Evolutionary conservation across 2,113 vertebrate genomes (phyloP).

Genomic region (Blennius ocellaris): DNA sequence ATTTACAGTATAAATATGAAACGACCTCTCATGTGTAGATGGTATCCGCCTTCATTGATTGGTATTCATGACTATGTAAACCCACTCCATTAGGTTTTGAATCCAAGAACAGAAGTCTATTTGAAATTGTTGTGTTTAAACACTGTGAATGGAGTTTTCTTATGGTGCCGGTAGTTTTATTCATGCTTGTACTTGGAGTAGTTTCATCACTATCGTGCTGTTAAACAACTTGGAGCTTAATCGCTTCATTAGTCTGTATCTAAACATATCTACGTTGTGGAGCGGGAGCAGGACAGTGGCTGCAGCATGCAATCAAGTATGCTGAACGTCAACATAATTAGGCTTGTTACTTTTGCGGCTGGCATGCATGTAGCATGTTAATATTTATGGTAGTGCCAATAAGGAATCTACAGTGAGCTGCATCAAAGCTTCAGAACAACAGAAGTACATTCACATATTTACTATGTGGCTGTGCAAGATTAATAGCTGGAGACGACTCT

Average conservation of each 20-base stretch:
- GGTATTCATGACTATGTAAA: constrained; percentile 10
- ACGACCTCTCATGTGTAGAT: too few species aligned
- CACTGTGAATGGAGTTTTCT: neutral
- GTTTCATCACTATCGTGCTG: constrained; percentile 20
- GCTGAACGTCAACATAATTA: constrained; percentile 54
- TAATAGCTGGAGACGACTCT: constrained; percentile 9
- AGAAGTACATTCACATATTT: constrained; percentile 1
- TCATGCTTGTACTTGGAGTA: neutral
- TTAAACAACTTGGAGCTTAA: constrained; percentile 26
- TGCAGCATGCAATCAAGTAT: constrained; percentile 29
- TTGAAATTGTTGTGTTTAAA: constrained; percentile 13
- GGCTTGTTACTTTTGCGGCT: constrained; percentile 27
- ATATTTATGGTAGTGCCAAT: constrained; percentile 14
- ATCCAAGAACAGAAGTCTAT: constrained; percentile 17
- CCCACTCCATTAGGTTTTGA: constrained; percentile 15
- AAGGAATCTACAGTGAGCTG: constrained; percentile 13
- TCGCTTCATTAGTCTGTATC: constrained; percentile 43
- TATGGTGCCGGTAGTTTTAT: too few species aligned
- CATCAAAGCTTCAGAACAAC: constrained; percentile 1
- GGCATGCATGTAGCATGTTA: constrained; percentile 12
- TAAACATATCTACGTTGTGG: neutral
- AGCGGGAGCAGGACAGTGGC: constrained; percentile 24
- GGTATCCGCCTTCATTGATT: constrained; percentile 48
- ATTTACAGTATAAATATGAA: constrained; percentile 43
- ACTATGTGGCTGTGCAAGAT: constrained; percentile 11